phyloP scores from a whole-genome alignment of 2,797 vertebrate genomes.

The Parotocinclus haroldoi region DNA sequence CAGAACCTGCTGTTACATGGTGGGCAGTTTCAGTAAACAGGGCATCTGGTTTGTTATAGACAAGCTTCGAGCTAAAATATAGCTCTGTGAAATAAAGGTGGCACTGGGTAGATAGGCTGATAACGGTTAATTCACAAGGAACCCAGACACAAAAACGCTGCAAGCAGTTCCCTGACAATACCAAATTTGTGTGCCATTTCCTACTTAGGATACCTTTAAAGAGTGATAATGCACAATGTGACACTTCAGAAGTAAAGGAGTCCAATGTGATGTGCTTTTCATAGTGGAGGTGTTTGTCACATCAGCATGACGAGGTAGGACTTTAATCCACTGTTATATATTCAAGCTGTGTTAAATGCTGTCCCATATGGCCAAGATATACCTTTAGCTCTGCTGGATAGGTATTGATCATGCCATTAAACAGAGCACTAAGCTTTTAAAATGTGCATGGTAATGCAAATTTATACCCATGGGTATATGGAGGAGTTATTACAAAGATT shows the following conservation, averaged over 20 bases:
- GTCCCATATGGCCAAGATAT: neutral
- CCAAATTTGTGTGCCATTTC: constrained; percentile 23
- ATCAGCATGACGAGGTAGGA: constrained; percentile 7
- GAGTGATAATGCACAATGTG: constrained; percentile 17
- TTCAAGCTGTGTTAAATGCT: constrained; percentile 8
- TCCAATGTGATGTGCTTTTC: constrained; percentile 2
- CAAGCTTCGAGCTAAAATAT: constrained; percentile 14
- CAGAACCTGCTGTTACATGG: neutral
- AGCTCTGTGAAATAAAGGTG: neutral
- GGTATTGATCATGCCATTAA: constrained; percentile 15
- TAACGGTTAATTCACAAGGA: constrained; percentile 3
- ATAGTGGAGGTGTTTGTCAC: constrained; percentile 6
- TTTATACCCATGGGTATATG: neutral
- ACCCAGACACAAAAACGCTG: constrained; percentile 4
- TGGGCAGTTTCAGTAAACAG: constrained; percentile 27
- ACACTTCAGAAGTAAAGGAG: neutral
- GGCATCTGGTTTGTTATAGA: constrained; percentile 18
- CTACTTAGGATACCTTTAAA: constrained; percentile 19
- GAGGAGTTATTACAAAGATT: neutral
- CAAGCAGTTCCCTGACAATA: constrained; percentile 16
- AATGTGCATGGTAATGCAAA: neutral
- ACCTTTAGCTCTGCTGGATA: constrained; percentile 10
- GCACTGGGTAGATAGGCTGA: neutral
- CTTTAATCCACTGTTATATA: constrained; percentile 20
- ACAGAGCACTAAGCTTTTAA: neutral